phyloP scores from a whole-genome alignment of 2,888 invertebrate genomes.

The Dorcus hopei region DNA sequence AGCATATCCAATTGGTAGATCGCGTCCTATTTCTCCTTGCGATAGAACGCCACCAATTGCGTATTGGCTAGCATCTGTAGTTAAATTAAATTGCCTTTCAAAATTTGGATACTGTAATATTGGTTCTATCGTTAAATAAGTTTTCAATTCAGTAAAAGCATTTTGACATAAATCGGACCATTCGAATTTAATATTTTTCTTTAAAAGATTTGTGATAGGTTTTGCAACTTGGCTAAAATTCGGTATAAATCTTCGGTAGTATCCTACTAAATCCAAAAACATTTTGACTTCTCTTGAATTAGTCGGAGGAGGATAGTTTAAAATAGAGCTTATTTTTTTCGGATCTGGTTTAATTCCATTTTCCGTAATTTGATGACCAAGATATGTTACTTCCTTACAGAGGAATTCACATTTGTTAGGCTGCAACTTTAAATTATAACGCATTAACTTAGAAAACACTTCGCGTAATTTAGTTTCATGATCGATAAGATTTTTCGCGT shows the following conservation, averaged over 20 bases:
- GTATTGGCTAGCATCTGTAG: no score
- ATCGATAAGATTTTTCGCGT: slow-evolving; percentile 18
- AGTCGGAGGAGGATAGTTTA: slow-evolving; percentile 12
- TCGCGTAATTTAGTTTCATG: slow-evolving; percentile 17
- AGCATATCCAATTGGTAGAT: no score
- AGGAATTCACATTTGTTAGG: slow-evolving; percentile 24
- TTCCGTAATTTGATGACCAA: slow-evolving; percentile 36
- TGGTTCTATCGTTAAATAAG: no score
- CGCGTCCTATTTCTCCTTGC: no score
- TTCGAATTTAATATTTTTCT: no score
- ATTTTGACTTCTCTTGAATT: slow-evolving; percentile 15
- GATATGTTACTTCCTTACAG: slow-evolving; percentile 29
- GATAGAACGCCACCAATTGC: no score
- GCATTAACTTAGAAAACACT: slow-evolving; percentile 18
- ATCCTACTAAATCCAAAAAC: slow-evolving; percentile 40
- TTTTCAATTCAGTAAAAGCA: no score
- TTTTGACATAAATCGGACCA: no score
- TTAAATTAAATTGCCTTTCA: no score
- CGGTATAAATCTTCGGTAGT: slow-evolving; percentile 42
- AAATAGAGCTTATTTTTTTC: slow-evolving; percentile 15
- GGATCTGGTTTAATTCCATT: slow-evolving; percentile 29
- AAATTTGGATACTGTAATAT: no score
- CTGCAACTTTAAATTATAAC: slow-evolving; percentile 21
- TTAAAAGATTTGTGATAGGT: slow-evolving; percentile 27
- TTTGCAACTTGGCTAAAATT: slow-evolving; percentile 34